Conservation (phyloP, 2,797 vertebrate genomes). For the Megaceryle alcyon region DNA sequence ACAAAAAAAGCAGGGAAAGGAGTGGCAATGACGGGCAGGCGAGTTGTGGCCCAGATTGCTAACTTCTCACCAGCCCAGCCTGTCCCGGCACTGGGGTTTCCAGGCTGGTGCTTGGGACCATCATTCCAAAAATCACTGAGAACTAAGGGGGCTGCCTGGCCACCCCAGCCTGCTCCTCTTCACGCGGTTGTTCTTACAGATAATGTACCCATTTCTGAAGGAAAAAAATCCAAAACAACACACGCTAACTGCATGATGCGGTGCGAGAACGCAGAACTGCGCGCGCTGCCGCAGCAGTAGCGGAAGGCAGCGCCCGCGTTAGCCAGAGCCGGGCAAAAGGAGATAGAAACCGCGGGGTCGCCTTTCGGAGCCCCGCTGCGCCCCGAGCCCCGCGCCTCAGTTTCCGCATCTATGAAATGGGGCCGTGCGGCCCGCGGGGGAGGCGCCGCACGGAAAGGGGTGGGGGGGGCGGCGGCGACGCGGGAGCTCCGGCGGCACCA, state of each 20-base stretch:
- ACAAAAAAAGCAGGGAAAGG: not conserved
- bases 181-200: not conserved
- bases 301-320: not conserved
- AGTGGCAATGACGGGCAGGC: not conserved
- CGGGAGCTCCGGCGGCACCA: not conserved
- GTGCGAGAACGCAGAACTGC: too few species aligned
- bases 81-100: not conserved
- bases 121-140: fast-evolving
- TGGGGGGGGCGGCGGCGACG: not conserved
- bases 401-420: not conserved
- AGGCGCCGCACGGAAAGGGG: not conserved
- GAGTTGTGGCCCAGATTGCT: not conserved
- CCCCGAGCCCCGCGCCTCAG: not conserved
- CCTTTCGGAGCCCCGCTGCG: not conserved
- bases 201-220: not conserved
- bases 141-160: fast-evolving
- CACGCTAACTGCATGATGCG: too few species aligned
- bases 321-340: not conserved
- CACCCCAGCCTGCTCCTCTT: too few species aligned
- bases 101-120: fast-evolving
- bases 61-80: not conserved
- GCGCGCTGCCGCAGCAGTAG: not conserved
- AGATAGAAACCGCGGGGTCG: not conserved
- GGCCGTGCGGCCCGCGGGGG: not conserved
- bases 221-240: too few species aligned